phyloP scores from a whole-genome alignment of 2,113 vertebrate species.

The Pituophis catenifer region DNA sequence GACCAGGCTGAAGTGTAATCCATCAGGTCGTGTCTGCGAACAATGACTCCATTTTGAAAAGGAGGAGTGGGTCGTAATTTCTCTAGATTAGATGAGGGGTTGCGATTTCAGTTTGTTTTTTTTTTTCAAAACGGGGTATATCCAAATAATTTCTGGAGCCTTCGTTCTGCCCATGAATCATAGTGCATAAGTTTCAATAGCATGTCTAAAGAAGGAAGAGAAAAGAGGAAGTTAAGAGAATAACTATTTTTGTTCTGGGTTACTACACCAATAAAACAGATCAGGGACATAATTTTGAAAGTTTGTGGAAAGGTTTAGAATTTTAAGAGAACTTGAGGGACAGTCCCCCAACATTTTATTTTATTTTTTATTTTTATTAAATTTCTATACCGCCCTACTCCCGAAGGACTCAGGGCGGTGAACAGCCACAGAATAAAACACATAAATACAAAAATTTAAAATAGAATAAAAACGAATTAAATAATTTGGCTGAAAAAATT shows the following conservation, averaged over 20 bases:
- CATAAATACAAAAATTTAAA: too few species aligned
- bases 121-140: background rate
- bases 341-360: background rate
- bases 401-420: too few species aligned
- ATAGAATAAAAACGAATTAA: too few species aligned
- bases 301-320: background rate
- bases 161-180: background rate
- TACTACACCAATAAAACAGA: background rate
- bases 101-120: background rate
- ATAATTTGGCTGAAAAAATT: too few species aligned
- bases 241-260: background rate
- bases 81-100: background rate
- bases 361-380: too few species aligned
- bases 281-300: background rate
- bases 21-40: background rate
- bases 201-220: background rate
- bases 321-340: background rate
- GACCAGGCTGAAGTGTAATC: background rate
- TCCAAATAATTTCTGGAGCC: background rate
- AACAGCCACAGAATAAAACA: too few species aligned
- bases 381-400: too few species aligned
- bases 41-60: background rate
- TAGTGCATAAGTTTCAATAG: background rate
- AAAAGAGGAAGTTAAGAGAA: background rate
- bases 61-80: background rate